A percentile compares a stretch with the other conserved stretches of the same genome.
These are phyloP conservation scores for Adelosebastes latens DNA, from an alignment of 2,797 vertebrate genomes.

Conservation along the genomic window DNA sequence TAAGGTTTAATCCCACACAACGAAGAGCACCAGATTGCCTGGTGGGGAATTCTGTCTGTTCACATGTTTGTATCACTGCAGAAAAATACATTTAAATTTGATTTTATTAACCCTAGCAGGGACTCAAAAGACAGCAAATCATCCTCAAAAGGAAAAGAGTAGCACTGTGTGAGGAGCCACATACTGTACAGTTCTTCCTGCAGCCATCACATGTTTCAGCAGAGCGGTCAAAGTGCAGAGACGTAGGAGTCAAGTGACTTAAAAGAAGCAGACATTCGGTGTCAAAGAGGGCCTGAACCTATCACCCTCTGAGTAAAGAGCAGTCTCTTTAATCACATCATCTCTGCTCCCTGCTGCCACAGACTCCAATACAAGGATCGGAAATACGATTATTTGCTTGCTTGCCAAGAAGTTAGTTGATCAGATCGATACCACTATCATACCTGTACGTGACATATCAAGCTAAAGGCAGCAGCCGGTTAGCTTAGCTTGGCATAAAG, in stretches of 20 bases:
- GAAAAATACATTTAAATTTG: neutral
- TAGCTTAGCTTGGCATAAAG: neutral
- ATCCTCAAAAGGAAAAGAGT: neutral
- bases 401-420: neutral
- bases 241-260: conserved; percentile 18
- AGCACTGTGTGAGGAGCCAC: neutral
- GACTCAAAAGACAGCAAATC: neutral
- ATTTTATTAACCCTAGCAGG: neutral
- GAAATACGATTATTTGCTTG: neutral
- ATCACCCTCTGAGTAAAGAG: conserved; percentile 3
- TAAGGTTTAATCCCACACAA: conserved; percentile 10
- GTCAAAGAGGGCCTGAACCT: conserved; percentile 27
- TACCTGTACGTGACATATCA: neutral
- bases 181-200: neutral
- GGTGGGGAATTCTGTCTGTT: neutral
- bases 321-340: conserved; percentile 35
- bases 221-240: neutral
- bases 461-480: neutral
- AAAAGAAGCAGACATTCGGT: conserved; percentile 20
- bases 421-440: neutral
- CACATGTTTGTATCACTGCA: neutral
- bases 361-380: neutral
- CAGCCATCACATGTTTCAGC: conserved; percentile 4
- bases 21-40: neutral
- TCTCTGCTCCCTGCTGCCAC: neutral